phyloP scores from a whole-genome alignment of 2,888 invertebrate species.

The Adelognathus sp. region DNA sequence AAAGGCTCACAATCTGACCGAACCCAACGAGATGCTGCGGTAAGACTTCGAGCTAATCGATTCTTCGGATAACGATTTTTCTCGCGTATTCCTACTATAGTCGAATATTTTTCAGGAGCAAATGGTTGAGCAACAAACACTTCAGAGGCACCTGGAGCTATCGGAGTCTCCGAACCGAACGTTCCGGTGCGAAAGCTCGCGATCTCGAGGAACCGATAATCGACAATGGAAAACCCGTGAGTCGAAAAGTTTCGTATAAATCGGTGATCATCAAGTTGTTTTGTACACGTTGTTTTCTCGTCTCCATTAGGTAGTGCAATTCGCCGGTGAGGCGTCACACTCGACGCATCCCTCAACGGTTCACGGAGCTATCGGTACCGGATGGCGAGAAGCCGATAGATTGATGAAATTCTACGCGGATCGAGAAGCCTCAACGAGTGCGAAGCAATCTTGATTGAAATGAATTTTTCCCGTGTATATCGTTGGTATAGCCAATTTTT shows the following conservation, averaged over 20 bases:
- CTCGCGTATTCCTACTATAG: neutral
- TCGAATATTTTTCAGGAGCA: conserved; percentile 76
- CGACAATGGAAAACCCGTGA: conserved; percentile 76
- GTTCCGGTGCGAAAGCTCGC: conserved; percentile 80
- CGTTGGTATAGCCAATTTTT: no score
- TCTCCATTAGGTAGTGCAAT: conserved; percentile 82
- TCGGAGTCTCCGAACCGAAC: conserved; percentile 82
- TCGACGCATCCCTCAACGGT: conserved; percentile 84
- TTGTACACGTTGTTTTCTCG: neutral
- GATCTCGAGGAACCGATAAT: conserved; percentile 83
- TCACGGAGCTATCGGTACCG: conserved; percentile 88
- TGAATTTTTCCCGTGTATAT: no score
- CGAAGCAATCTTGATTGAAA: neutral
- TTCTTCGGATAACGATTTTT: neutral
- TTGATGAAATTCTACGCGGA: conserved; percentile 72
- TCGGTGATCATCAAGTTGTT: neutral
- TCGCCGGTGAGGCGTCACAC: conserved; percentile 87
- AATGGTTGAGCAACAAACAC: conserved; percentile 87
- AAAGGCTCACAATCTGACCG: conserved; percentile 81
- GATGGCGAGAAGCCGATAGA: conserved; percentile 87
- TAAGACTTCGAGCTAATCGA: conserved; percentile 65
- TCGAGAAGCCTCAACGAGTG: neutral
- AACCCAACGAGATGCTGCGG: conserved; percentile 82
- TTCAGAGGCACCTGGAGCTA: conserved; percentile 88
- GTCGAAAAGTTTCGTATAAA: neutral